A percentile compares a stretch with the other conserved stretches of the same genome.
Conservation (phyloP, 2,113 vertebrate genomes). For the Paralichthys olivaceus region DNA sequence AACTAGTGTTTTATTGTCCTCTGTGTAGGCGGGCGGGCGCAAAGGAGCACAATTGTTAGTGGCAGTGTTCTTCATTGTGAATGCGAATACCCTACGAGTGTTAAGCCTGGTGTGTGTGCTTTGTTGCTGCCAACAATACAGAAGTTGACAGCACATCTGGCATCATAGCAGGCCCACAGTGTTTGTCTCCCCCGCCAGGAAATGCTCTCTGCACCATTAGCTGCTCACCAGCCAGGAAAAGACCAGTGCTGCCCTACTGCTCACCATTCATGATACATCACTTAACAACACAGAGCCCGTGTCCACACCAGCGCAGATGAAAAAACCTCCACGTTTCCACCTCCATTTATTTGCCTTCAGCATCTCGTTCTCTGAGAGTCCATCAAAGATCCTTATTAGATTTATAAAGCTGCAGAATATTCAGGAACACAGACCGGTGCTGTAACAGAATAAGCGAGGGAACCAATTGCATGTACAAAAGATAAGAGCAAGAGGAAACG, state of each 20-base stretch:
- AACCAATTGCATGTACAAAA: background rate
- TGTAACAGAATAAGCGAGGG: background rate
- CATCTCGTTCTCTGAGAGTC: background rate
- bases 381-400: background rate
- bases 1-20: constrained; percentile 21
- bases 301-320: constrained; percentile 7
- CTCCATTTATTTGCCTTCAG: background rate
- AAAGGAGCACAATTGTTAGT: constrained; percentile 43
- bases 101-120: constrained; percentile 59
- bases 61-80: constrained; percentile 39
- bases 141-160: constrained; percentile 78
- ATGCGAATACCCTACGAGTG: constrained; percentile 60
- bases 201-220: constrained; percentile 77
- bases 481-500: background rate
- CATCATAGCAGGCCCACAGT: constrained; percentile 58
- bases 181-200: constrained; percentile 65
- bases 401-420: background rate
- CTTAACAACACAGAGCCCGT: constrained; percentile 31
- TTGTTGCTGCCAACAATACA: constrained; percentile 75
- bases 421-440: background rate
- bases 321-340: constrained; percentile 10
- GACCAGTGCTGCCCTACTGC: constrained; percentile 56
- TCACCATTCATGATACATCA: constrained; percentile 64
- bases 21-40: constrained; percentile 20
- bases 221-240: constrained; percentile 76